Base-by-base conservation (phyloP, 2,113 vertebrate genomes). In the Mesocricetus auratus region DNA sequence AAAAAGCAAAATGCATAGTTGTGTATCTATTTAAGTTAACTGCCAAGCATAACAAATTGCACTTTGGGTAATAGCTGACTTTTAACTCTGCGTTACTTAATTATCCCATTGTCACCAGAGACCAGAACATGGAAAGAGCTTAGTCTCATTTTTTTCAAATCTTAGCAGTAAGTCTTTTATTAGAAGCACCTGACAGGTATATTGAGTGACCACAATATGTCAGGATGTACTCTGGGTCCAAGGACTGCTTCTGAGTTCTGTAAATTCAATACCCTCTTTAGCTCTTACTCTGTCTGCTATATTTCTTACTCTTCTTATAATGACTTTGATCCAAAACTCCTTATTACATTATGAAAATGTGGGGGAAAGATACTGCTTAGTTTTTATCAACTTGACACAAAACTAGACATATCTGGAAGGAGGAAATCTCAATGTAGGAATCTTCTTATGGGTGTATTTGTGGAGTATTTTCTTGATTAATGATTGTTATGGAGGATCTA, bases 261-360 rank as follows among this genome's bases (percentile, higher is more conserved):
- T 31, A 58, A 64, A 71, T 89, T 10, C 10, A 62, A 13, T 58
- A 15, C 78, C 87, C 95, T 64, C 56, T 71, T 5, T 3, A n/a
- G 39, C 3, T 90, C 29, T 93, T 58, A 73, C 8, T 93, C 74
- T 88, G 73, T 39, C 10, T 21, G 53, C 13, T 91, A 5, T 5
- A 85, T 81, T 92, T 94, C 22, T 95, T 66, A 73, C 15, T 95
- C 71, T 96, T 91, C 47, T 69, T 1, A 36, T 12, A 69, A 36
- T 19, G 47, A 53, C 19, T 50, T 69, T 66, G 11, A 93, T 17
- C 19, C 62, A 5, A 90, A 94, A 75, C 19, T 87, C 33, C 31
- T 60, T 4, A 47, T 89, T 93, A 74, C 39, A 83, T 7, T 50
- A 31, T 62, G 22, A 96, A 91, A 19, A 60, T 74, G 16, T 47